These are phyloP conservation scores for Hypomecis atomaria DNA, from an alignment of 2,888 invertebrate genomes.

Conservation along the genomic window DNA sequence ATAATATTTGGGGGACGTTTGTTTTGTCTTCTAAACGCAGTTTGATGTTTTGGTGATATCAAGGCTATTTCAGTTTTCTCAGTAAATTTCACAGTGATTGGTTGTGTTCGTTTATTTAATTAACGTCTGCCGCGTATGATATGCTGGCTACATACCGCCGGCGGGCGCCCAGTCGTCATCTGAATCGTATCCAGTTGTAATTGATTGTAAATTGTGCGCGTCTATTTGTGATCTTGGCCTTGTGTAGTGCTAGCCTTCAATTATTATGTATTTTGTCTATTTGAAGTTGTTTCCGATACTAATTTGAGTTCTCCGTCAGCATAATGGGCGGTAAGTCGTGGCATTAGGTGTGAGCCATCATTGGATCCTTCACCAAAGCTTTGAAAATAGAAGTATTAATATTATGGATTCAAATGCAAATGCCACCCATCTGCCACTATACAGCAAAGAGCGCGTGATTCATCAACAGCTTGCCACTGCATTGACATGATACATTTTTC, in stretches of 20 bases:
- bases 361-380: conserved; percentile 44
- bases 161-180: conserved; percentile 46
- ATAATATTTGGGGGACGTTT: conserved; percentile 45
- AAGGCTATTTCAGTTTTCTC: conserved; percentile 73
- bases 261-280: conserved; percentile 47
- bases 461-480: conserved; percentile 13
- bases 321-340: conserved; percentile 75
- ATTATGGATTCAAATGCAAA: conserved; percentile 3
- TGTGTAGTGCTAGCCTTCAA: conserved; percentile 62
- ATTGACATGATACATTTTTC: not conserved
- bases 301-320: conserved; percentile 60
- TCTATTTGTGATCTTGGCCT: conserved; percentile 67
- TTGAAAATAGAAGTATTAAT: conserved; percentile 16
- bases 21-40: conserved; percentile 53
- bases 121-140: conserved; percentile 60
- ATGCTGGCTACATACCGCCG: conserved; percentile 56
- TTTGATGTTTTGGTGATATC: conserved; percentile 65
- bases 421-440: conserved; percentile 18
- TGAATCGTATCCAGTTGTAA: conserved; percentile 34
- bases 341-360: conserved; percentile 43
- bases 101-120: conserved; percentile 73
- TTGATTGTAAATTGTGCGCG: conserved; percentile 39
- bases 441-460: conserved; percentile 13
- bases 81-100: conserved; percentile 63
- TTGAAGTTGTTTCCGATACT: conserved; percentile 57